Evolutionary conservation across 1,140 invertebrate genomes (phyloP), one percentile per base, ranked within the genome.

Genomic region (Bursaphelenchus mucronatus): DNA sequence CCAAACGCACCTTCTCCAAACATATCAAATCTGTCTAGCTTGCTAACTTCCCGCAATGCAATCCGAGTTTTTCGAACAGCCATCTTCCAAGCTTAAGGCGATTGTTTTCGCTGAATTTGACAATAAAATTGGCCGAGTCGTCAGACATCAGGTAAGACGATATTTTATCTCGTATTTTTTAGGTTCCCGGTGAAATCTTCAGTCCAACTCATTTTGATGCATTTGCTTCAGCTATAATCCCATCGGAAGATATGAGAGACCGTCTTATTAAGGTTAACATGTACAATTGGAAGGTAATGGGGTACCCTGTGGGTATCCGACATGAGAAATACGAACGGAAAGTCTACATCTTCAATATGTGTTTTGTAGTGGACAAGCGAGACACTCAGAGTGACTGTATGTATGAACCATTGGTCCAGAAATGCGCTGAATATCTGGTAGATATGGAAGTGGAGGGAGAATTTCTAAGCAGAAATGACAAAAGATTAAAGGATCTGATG

Each of bases 391-490:
- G 54, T 15, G 77, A 81, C 21, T 63, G 58, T 13, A 68, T 81
- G 56, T 80, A 76, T 45, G 79, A 81, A 47, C 79, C 78, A 9
- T 47, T 80, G 39, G 77, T 81, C n/a, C 77, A 80, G 54, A 80
- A 80, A 62, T 65, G 63, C 15, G 70, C 77, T 8, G 74, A 81
- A 55, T 80, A 80, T 64, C 52, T 80, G 8, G 61, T 76, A 9
- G 69, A 79, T 21, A 66, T 80, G 49, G 78, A 80, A 58, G 69
- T 61, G 56, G 79, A 66, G 47, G 10, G 39, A 59, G 15, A 19
- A 13, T 59, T 59, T 39, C 40, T 59, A 44, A 41, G 40, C 40
- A 50, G 21, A n/a, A 13, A 44, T 4, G 41, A n/a, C 5, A 57
- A 58, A 1, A 44, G 45, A 50, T 44, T 59, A 4, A 39, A 39